phyloP scores from a whole-genome alignment of 2,888 invertebrate species.

The Andrena hattorfiana region DNA sequence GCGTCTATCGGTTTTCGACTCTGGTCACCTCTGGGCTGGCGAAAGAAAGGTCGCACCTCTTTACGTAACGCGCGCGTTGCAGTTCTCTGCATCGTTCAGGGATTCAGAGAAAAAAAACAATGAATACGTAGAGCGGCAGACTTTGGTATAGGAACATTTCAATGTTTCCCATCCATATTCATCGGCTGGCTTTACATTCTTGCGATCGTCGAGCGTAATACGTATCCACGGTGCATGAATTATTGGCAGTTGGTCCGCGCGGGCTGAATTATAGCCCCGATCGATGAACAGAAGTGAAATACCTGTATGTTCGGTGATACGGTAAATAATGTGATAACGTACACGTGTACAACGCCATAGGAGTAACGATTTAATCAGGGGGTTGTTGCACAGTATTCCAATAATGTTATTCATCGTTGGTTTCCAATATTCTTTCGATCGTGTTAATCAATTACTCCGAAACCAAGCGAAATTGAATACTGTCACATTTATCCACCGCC shows the following conservation, averaged over 20 bases:
- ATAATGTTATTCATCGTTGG: not conserved
- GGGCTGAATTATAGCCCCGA: constrained; percentile 11
- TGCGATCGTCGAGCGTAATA: constrained; percentile 15
- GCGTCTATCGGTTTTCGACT: not conserved
- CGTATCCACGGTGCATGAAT: constrained; percentile 22
- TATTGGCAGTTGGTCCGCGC: not conserved
- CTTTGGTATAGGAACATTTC: constrained; percentile 46
- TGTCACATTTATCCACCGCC: no score
- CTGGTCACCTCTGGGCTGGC: not conserved
- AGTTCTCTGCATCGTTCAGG: constrained; percentile 32
- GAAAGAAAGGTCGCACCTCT: not conserved
- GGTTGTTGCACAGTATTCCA: not conserved
- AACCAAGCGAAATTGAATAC: not conserved
- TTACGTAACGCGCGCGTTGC: constrained; percentile 38
- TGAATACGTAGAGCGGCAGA: constrained; percentile 30
- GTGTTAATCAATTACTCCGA: not conserved
- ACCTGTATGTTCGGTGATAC: not conserved
- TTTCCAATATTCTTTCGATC: not conserved
- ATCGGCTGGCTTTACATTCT: constrained; percentile 36
- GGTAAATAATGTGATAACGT: constrained; percentile 32
- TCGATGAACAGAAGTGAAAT: constrained; percentile 28
- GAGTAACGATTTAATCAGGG: not conserved
- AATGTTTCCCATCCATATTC: constrained; percentile 47
- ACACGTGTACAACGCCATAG: not conserved
- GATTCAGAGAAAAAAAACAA: constrained; percentile 21